Percentiles rank a stretch among this genome's conserved stretches.
These are phyloP conservation scores for Campylomormyrus tamandua DNA, from an alignment of 2,113 vertebrate species.

Conservation along the genomic window DNA sequence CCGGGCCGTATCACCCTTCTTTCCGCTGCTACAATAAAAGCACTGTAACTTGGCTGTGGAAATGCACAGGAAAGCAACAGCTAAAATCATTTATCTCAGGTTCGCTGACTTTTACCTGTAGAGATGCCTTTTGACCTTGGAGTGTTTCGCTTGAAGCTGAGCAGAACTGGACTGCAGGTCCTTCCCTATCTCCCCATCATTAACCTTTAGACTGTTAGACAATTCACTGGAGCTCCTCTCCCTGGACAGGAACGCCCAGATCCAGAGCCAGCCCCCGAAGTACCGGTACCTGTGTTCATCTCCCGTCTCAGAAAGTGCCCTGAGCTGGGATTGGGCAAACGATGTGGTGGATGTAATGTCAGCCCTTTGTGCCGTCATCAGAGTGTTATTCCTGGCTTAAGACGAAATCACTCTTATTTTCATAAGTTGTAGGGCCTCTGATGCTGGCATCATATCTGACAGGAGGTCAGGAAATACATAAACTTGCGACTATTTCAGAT, in stretches of 20 bases:
- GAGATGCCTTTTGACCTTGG: neutral
- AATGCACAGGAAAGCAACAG: neutral
- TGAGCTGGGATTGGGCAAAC: neutral
- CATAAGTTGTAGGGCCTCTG: slow-evolving; percentile 13
- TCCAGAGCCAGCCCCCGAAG: neutral
- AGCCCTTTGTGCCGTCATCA: neutral
- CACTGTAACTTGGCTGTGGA: neutral
- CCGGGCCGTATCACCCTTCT: neutral
- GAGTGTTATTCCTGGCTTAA: slow-evolving; percentile 15
- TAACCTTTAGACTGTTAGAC: neutral
- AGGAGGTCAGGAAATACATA: neutral
- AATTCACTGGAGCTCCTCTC: too few species aligned
- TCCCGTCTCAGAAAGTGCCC: neutral
- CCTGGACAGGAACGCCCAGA: neutral
- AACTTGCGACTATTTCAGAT: neutral
- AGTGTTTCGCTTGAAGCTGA: too few species aligned
- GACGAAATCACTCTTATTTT: neutral
- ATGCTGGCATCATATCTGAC: slow-evolving; percentile 5
- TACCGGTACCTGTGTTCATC: neutral
- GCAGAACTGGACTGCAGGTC: neutral
- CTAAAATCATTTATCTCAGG: neutral
- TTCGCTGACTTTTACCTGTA: neutral
- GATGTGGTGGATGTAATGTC: neutral
- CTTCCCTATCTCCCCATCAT: neutral
- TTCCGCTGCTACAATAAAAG: neutral